Evolutionary conservation across 2,888 invertebrate species (phyloP).

Genomic region (Leucozona laternaria): DNA sequence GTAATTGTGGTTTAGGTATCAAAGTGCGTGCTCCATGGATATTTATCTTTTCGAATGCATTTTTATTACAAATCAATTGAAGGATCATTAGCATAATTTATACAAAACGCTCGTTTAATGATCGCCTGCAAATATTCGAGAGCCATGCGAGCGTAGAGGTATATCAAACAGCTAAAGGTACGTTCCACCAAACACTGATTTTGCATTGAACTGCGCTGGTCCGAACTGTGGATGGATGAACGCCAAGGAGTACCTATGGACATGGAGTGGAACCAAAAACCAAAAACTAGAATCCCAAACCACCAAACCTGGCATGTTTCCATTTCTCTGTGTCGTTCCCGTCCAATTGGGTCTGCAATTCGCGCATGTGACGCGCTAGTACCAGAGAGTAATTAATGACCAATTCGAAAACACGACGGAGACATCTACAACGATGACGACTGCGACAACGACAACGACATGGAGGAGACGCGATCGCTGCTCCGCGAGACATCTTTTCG

Average conservation of each 20-base stretch:
- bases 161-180: constrained; percentile 4
- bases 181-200: not conserved
- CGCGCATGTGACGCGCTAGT: constrained; percentile 64
- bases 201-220: not conserved
- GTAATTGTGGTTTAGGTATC: constrained; percentile 53
- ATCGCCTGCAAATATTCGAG: constrained; percentile 79
- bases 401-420: constrained; percentile 75
- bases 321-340: constrained; percentile 27
- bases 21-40: constrained; percentile 83
- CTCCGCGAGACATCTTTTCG: constrained; percentile 30
- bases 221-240: constrained; percentile 25
- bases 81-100: constrained; percentile 84
- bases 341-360: constrained; percentile 34
- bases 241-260: constrained; percentile 18
- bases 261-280: not conserved
- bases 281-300: constrained; percentile 7
- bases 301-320: constrained; percentile 36
- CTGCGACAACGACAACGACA: constrained; percentile 57
- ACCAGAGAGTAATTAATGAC: constrained; percentile 73
- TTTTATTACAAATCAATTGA: constrained; percentile 84
- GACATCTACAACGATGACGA: constrained; percentile 73
- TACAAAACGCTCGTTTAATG: constrained; percentile 84
- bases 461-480: constrained; percentile 48
- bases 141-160: constrained; percentile 44
- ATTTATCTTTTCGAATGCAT: constrained; percentile 83